Percentiles rank a stretch among this genome's conserved stretches.
These are phyloP conservation scores for Drosophila tanythrix DNA, from an alignment of 2,888 invertebrate genomes.

Conservation along the genomic window DNA sequence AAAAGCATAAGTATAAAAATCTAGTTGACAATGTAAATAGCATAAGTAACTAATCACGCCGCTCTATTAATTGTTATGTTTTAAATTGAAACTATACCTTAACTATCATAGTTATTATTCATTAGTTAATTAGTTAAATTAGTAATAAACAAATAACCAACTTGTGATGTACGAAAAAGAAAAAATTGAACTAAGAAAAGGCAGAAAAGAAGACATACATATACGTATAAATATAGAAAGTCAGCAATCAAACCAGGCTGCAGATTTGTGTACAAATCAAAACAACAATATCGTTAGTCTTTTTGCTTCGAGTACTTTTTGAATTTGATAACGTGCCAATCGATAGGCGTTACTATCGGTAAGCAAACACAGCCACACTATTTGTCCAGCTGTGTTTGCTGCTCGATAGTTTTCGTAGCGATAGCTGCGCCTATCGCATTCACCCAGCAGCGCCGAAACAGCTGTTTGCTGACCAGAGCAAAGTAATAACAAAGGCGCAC, in stretches of 20 bases:
- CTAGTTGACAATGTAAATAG: slow-evolving; percentile 52
- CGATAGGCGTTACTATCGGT: slow-evolving; percentile 29
- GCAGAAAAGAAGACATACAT: slow-evolving; percentile 56
- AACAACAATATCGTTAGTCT: not conserved
- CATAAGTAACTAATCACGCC: slow-evolving; percentile 37
- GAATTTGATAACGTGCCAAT: slow-evolving; percentile 3
- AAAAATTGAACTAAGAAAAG: slow-evolving; percentile 59
- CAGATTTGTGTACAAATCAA: slow-evolving; percentile 31
- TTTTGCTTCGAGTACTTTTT: slow-evolving; percentile 14
- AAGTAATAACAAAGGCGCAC: slow-evolving; percentile 2
- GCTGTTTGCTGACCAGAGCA: slow-evolving; percentile 23
- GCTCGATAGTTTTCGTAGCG: slow-evolving; percentile 8
- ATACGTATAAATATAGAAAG: slow-evolving; percentile 24
- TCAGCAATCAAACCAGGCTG: slow-evolving; percentile 9
- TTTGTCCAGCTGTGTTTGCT: slow-evolving; percentile 14
- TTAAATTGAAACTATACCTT: slow-evolving; percentile 40
- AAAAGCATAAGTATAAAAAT: slow-evolving; percentile 12
- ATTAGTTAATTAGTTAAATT: slow-evolving; percentile 56
- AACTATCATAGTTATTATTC: slow-evolving; percentile 30
- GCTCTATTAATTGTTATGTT: slow-evolving; percentile 72
- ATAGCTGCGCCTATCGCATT: not conserved
- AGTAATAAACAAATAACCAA: slow-evolving; percentile 64
- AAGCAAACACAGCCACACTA: slow-evolving; percentile 13
- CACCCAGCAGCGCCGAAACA: slow-evolving; percentile 18
- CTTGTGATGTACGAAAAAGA: slow-evolving; percentile 67